Base-by-base conservation (phyloP, 1,140 invertebrate genomes). In the Pentalonia nigronervosa region DNA sequence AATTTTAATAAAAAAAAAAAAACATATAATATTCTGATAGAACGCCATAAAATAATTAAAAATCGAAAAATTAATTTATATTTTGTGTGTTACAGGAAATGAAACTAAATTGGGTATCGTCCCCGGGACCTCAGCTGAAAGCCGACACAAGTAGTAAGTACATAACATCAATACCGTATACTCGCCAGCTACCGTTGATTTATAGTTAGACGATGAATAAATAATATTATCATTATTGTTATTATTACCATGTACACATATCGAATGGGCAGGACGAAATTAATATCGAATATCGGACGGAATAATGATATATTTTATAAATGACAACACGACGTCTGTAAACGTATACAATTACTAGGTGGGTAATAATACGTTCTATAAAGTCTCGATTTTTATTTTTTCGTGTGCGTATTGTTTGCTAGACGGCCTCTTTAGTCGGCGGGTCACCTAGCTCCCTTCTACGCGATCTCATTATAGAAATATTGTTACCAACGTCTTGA, bases 71-170 rank as follows among this genome's bases (percentile, higher is more conserved):
- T 67, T 30, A 67, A 76, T 76, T 67, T 9, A 17, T n/a, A 17
- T 76, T 47, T 47, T 47, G 11, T 86, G 36, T 86, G 45, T 98
- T 99, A 93, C 98, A 99, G 96, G 99, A 99, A 96, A 99, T 99
- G 98, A 99, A 99, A 97, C 99, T 99, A 94, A 99, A 99, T 96
- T 99, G 99, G 99, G 99, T 98, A 95, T 99, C 97, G 94, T 98
- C 98, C 95, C 99, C 99, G 94, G 99, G 98, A 94, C 99, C 99
- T 96, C 98, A 99, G 95, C 98, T 98, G 93, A 99, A 99, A 96
- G 98, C 98, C 95, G 99, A 99, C 96, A 99, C 99, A 50, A 99
- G 98, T 96, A 99, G 99, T 95, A 98, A 99, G 95, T 98, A 99
- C 96, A 67, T 8, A 67, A 60, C 41, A 41, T 50, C 11, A 87